phyloP scores from a whole-genome alignment of 2,113 vertebrate species.

The Emydocephalus ijimae region DNA sequence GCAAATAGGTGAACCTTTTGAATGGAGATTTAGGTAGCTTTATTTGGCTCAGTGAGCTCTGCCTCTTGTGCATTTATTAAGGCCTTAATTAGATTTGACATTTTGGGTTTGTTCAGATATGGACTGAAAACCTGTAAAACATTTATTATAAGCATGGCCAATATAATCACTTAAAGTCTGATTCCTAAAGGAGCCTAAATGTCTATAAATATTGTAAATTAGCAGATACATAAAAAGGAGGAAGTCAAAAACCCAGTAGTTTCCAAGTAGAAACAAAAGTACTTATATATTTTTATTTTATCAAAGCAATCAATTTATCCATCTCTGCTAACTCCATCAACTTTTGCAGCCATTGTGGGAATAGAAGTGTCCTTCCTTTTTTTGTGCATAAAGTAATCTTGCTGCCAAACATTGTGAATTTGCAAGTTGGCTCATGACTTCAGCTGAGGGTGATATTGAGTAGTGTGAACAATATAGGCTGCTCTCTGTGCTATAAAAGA shows the following conservation, averaged over 20 bases:
- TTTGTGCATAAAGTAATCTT: no score
- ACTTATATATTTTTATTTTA: no score
- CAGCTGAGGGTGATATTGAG: not conserved
- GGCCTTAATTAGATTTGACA: constrained; percentile 14
- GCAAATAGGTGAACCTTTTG: constrained; percentile 36
- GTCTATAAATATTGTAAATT: not conserved
- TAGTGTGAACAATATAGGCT: not conserved
- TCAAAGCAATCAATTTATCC: no score
- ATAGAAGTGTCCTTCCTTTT: no score
- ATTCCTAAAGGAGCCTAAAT: not conserved
- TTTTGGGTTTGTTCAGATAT: constrained; percentile 17
- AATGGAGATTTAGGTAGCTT: constrained; percentile 41
- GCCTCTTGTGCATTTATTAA: constrained; percentile 32
- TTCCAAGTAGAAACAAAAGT: no score
- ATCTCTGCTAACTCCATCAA: no score
- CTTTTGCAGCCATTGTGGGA: no score
- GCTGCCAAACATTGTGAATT: no score
- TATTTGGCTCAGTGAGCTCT: constrained; percentile 36
- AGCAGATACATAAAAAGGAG: not conserved
- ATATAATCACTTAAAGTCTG: not conserved
- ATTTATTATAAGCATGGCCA: constrained; percentile 15
- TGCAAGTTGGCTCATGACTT: not conserved
- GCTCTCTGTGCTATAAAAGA: not conserved
- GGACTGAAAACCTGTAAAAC: constrained; percentile 35
- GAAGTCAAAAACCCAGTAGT: not conserved